Evolutionary conservation across 2,888 invertebrate species (phyloP), one percentile per base, ranked within the genome.

Genomic region (Argyra leucocephala): DNA sequence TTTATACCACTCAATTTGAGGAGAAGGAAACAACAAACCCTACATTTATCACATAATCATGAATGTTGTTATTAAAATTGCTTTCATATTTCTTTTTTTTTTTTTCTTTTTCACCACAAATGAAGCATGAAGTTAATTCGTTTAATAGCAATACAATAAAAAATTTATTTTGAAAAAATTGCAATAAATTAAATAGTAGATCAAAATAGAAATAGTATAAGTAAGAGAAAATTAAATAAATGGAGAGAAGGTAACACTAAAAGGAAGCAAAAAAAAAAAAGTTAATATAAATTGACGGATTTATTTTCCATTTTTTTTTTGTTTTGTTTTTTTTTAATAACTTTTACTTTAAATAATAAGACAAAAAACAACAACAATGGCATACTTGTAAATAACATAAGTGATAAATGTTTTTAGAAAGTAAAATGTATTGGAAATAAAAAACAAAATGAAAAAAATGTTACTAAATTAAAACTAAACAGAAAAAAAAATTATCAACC

Each of bases 1-100:
- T n/a, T n/a, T n/a, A n/a, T n/a, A n/a, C n/a, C n/a, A n/a, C n/a
- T n/a, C n/a, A n/a, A n/a, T n/a, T n/a, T n/a, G n/a, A n/a, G n/a
- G n/a, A n/a, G n/a, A n/a, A n/a, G n/a, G n/a, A n/a, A n/a, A n/a
- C 18, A 48, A 5, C 15, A 48, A n/a, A 48, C 48, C 48, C 18
- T 15, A 48, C 48, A 48, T 48, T 48, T 48, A 48, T 48, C 48
- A 48, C 48, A 48, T 48, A 48, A 48, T 48, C 48, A 48, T 48
- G 48, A 48, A 18, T 48, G 48, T 48, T 48, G 48, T 48, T 48
- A 48, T 48, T 48, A 48, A 48, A 15, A 31, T 31, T 31, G n/a
- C n/a, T n/a, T n/a, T n/a, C 31, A 31, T 31, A 7, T 31, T 31
- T 31, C 10, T 31, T 31, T 10, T 31, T 5, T 10, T 5, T 31